These are phyloP conservation scores for Ochotona princeps DNA, from an alignment of 2,113 vertebrate species.

Conservation along the genomic window DNA sequence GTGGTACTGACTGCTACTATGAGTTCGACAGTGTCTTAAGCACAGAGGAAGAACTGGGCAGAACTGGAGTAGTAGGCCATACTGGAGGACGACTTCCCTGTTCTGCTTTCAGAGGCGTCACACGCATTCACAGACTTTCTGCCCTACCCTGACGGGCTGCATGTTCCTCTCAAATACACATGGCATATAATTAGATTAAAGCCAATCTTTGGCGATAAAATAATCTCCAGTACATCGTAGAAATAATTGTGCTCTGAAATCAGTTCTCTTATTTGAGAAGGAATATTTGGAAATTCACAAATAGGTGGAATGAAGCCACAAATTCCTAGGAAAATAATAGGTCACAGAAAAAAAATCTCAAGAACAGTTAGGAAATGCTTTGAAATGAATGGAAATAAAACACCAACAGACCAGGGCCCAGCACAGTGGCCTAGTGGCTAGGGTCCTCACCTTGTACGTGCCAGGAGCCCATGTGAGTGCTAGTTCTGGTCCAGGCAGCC, in stretches of 20 bases:
- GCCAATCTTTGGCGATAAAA: conserved; percentile 41
- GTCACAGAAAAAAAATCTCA: conserved; percentile 22
- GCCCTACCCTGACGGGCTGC: background rate
- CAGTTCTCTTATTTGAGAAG: background rate
- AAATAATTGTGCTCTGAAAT: conserved; percentile 37
- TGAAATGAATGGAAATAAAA: conserved; percentile 20
- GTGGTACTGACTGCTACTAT: background rate
- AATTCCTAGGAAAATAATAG: conserved; percentile 6
- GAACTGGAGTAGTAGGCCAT: background rate
- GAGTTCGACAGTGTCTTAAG: too few relatives aligned
- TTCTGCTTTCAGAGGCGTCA: conserved; percentile 13
- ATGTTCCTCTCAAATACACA: background rate
- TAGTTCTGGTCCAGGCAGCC: too few relatives aligned
- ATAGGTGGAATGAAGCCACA: conserved; percentile 39
- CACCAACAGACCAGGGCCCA: background rate
- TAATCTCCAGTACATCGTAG: conserved; percentile 37
- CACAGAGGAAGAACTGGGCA: too few relatives aligned
- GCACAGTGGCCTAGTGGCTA: too few relatives aligned
- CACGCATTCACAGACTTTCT: background rate
- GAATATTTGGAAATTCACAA: conserved; percentile 38
- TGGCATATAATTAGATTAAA: background rate
- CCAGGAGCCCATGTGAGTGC: too few relatives aligned
- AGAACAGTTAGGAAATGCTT: conserved; percentile 48
- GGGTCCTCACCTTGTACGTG: too few relatives aligned
- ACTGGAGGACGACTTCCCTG: conserved; percentile 13